phyloP scores from a whole-genome alignment of 2,797 vertebrate species.

The Clarias fuscus region DNA sequence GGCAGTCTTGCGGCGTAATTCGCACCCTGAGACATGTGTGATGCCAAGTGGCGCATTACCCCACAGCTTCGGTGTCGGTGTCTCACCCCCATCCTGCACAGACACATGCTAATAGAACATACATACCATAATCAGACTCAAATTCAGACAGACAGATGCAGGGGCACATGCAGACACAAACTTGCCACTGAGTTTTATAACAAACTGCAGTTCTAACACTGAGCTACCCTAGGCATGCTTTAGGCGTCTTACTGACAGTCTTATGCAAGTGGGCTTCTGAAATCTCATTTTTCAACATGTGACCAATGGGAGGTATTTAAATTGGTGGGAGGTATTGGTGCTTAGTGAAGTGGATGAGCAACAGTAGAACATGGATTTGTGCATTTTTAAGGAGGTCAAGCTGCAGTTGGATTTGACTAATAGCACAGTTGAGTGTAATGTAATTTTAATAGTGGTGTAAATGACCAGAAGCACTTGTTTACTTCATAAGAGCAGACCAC shows the following conservation, averaged over 20 bases:
- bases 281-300: slow-evolving; percentile 33
- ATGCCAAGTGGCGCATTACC: slow-evolving; percentile 46
- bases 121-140: slow-evolving; percentile 35
- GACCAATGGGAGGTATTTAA: slow-evolving; percentile 53
- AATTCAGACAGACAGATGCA: not conserved
- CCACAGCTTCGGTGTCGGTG: slow-evolving; percentile 56
- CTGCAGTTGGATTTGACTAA: slow-evolving; percentile 31
- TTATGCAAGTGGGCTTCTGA: slow-evolving; percentile 39
- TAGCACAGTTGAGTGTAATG: slow-evolving; percentile 17
- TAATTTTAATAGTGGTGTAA: slow-evolving; percentile 49
- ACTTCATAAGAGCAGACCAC: slow-evolving; percentile 44
- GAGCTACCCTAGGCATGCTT: not conserved
- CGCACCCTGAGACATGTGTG: slow-evolving; percentile 70
- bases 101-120: slow-evolving; percentile 27
- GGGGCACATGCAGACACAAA: not conserved
- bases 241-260: slow-evolving; percentile 37
- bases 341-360: slow-evolving; percentile 45
- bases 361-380: slow-evolving; percentile 39
- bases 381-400: slow-evolving; percentile 40
- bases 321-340: slow-evolving; percentile 45
- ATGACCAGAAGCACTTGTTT: slow-evolving; percentile 50
- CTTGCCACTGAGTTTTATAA: not conserved
- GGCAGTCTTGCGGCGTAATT: slow-evolving; percentile 66
- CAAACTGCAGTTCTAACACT: slow-evolving; percentile 11
- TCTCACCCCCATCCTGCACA: slow-evolving; percentile 52